phyloP scores from a whole-genome alignment of 2,888 invertebrate genomes.

The Sinodicranocentrus sp. region DNA sequence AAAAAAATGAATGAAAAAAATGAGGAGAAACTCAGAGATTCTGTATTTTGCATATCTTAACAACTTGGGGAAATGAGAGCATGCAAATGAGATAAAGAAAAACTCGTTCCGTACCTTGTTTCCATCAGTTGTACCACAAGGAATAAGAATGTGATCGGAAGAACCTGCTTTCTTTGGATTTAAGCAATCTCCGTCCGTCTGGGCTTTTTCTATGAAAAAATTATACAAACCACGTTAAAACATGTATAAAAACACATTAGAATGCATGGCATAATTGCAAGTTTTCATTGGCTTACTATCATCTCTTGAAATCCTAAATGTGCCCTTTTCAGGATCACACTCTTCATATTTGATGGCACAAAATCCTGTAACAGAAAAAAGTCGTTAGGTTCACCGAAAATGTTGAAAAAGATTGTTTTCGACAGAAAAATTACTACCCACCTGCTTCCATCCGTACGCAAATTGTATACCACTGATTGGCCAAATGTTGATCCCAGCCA shows the following conservation, averaged over 20 bases:
- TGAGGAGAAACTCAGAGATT: conserved; percentile 1
- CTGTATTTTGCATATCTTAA: neutral
- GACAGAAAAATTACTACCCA: conserved; percentile 17
- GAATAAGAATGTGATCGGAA: conserved; percentile 76
- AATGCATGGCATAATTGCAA: neutral
- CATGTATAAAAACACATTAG: neutral
- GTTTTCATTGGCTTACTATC: conserved; percentile 71
- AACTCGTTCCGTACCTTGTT: conserved; percentile 72
- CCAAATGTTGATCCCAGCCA: conserved; percentile 77
- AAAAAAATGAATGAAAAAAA: conserved; percentile 1
- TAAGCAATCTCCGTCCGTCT: conserved; percentile 76
- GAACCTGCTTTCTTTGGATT: conserved; percentile 76
- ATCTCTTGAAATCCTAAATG: conserved; percentile 76
- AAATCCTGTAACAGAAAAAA: conserved; percentile 60
- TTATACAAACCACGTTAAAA: neutral
- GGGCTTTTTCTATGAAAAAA: conserved; percentile 74
- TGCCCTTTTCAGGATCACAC: conserved; percentile 76
- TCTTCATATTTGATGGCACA: conserved; percentile 77
- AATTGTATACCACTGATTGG: conserved; percentile 76
- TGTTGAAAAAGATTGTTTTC: neutral
- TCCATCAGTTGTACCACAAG: conserved; percentile 76
- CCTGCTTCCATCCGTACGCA: conserved; percentile 76
- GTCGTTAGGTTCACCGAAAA: neutral
- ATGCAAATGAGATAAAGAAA: neutral
- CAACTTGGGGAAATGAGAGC: neutral